Conservation (phyloP, 2,113 vertebrate species). For the Chionis minor region DNA sequence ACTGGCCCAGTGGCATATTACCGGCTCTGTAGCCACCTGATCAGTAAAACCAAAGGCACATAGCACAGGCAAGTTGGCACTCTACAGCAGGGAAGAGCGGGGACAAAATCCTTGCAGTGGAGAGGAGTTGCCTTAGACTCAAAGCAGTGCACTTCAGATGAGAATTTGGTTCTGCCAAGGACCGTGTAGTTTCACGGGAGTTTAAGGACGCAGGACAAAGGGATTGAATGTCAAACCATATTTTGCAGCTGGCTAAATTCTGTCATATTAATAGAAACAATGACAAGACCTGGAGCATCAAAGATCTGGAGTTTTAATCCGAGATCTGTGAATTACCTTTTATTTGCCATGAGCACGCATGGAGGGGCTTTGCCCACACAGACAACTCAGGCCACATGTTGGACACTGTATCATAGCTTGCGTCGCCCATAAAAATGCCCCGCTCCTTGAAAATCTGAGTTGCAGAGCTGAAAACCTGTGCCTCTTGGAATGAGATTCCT, state of each 20-base stretch:
- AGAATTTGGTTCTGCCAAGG: not conserved
- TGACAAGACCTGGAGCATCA: not conserved
- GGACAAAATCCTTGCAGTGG: not conserved
- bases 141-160: not conserved
- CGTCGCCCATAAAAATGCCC: not conserved
- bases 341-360: not conserved
- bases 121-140: not conserved
- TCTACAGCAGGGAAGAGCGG: not conserved
- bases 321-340: not conserved
- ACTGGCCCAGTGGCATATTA: slow-evolving; percentile 3
- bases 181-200: not conserved
- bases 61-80: not conserved
- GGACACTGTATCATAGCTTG: not conserved
- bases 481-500: not conserved
- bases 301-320: not conserved
- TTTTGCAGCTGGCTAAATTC: not conserved
- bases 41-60: slow-evolving; percentile 16
- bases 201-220: not conserved
- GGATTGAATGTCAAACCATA: not conserved
- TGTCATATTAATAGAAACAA: not conserved
- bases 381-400: not conserved
- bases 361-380: not conserved
- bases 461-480: not conserved
- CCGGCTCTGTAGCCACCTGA: not conserved
- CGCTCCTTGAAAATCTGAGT: not conserved